Percentiles rank a stretch among this genome's conserved stretches.
These are phyloP conservation scores for Pithys albifrons DNA, from an alignment of 2,113 vertebrate species.

Conservation along the genomic window DNA sequence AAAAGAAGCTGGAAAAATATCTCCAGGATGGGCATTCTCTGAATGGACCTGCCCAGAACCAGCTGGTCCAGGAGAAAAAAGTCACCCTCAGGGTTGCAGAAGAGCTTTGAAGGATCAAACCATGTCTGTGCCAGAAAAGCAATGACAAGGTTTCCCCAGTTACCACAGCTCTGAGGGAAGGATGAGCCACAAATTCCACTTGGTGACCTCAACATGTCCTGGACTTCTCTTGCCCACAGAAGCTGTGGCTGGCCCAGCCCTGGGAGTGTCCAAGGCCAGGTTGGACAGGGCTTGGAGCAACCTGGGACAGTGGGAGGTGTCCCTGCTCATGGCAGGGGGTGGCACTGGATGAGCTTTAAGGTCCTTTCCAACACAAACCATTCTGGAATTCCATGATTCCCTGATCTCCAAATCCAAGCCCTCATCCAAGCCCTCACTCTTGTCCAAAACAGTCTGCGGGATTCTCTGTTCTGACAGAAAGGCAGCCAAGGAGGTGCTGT, in stretches of 20 bases:
- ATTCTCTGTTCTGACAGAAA: not conserved
- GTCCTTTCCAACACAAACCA: not conserved
- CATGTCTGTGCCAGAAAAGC: not conserved
- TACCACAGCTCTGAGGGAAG: not conserved
- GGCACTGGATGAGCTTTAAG: not conserved
- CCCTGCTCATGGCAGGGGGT: not conserved
- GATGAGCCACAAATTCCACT: slow-evolving; percentile 8
- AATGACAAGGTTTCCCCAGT: not conserved
- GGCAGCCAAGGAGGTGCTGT: not conserved
- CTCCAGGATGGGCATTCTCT: not conserved
- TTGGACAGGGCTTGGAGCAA: not conserved
- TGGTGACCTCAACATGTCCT: not conserved
- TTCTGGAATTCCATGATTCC: not conserved
- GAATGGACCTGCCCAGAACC: not conserved
- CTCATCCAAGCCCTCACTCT: not conserved
- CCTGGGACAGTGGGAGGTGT: not conserved
- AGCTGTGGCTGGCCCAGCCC: not conserved
- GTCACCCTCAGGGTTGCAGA: not conserved
- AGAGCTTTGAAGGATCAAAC: not conserved
- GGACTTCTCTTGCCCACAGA: not conserved
- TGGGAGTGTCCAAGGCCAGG: not conserved
- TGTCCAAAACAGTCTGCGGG: not conserved
- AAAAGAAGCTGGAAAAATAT: not conserved
- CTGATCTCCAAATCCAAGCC: not conserved
- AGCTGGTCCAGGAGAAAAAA: not conserved